A percentile compares a stretch with the other conserved stretches of the same genome.
phyloP scores from a whole-genome alignment of 1,140 invertebrate species.

The Campoletis sonorensis region DNA sequence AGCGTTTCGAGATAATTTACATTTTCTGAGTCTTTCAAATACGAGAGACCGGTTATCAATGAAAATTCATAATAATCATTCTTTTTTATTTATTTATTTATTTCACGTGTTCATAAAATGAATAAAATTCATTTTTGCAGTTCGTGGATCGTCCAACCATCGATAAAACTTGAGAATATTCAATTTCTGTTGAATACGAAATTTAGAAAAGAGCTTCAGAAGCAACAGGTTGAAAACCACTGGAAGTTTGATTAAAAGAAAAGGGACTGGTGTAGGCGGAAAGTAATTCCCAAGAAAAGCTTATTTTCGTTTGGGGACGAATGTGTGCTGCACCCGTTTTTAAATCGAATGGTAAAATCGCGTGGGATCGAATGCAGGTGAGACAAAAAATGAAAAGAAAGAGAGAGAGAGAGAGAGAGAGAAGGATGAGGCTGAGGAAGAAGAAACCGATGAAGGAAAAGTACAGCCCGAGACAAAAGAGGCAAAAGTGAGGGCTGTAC shows the following conservation, averaged over 20 bases:
- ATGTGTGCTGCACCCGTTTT: not conserved
- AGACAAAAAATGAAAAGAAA: not conserved
- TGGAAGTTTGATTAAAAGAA: not conserved
- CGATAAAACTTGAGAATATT: too few species aligned
- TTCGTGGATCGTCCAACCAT: too few species aligned
- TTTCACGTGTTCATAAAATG: too few species aligned
- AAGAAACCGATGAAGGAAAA: not conserved
- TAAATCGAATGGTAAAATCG: not conserved
- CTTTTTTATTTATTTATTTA: too few species aligned
- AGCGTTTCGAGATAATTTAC: too few species aligned
- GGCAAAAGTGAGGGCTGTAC: constrained; percentile 40
- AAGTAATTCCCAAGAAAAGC: not conserved
- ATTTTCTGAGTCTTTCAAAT: too few species aligned
- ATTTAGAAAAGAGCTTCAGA: not conserved
- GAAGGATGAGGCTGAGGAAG: not conserved
- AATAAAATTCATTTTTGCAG: too few species aligned
- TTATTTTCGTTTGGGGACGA: constrained; percentile 8
- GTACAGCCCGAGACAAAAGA: not conserved
- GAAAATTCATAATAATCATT: too few species aligned
- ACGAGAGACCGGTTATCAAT: too few species aligned
- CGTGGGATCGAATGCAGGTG: not conserved
- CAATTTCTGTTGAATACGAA: too few species aligned
- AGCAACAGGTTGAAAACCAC: not conserved
- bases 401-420: not conserved
- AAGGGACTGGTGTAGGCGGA: not conserved